Evolutionary conservation across 1,140 invertebrate genomes (phyloP), one percentile per base, ranked within the genome.

Genomic region (Chelonus insularis): DNA sequence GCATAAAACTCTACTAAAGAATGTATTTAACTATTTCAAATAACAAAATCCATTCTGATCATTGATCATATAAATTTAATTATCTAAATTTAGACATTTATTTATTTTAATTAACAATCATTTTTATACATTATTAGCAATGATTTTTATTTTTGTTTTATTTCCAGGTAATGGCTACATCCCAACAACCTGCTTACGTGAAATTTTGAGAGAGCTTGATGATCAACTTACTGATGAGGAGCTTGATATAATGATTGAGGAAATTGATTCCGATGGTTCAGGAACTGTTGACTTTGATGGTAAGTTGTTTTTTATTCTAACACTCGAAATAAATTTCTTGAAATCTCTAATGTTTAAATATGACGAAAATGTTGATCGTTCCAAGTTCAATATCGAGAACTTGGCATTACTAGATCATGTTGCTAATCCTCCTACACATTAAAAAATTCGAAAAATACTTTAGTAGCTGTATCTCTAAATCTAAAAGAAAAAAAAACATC

Each of bases 241-340:
- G 78, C 84, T 97, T 65, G 93, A 97, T 72, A 92, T 94, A 75
- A 96, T 97, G 88, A 97, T 97, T 75, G 93, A 95, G 72, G 95
- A 97, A 86, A 97, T 97, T 73, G 95, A 97, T 80, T 93, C 93
- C 57, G 95, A 97, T 80, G 94, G 94, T 66, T 96, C 93, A 57
- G 91, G 91, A 64, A 92, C 91, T 37, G 90, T 92, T 36, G 89
- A 91, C 72, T 91, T 91, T 71, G 89, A 91, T 76, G 89, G 89
- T 89, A 82, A 73, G 73, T 68, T 59, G 47, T 25, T 16, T 43
- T 57, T 37, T 20, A 25, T 47, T 56, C n/a, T n/a, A n/a, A n/a
- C n/a, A n/a, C n/a, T n/a, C n/a, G n/a, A 18, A 39, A 45, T 12
- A 43, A 45, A 6, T 23, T 29, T 25, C n/a, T 32, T 20, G 16